Conservation (phyloP, 1,140 invertebrate genomes). For the Samia ricini region DNA sequence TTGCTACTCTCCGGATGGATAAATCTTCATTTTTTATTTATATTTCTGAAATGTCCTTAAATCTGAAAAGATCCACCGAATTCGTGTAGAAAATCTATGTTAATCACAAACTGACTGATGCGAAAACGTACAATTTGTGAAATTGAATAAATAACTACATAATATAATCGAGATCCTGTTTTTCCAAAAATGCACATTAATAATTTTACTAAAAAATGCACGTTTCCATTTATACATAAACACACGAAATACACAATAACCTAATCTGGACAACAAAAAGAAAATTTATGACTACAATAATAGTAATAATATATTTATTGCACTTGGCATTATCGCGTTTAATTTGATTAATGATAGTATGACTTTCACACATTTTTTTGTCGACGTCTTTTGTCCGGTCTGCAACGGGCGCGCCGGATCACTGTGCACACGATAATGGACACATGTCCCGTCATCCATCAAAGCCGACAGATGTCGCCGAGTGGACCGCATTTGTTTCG, state of each 20-base stretch:
- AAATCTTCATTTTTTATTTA: too few species aligned
- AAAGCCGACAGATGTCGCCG: slow-evolving; percentile 49
- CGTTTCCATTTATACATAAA: too few species aligned
- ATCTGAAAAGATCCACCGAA: too few species aligned
- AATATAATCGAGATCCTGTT: too few species aligned
- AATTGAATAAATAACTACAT: too few species aligned
- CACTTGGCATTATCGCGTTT: slow-evolving; percentile 37
- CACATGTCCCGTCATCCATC: slow-evolving; percentile 64
- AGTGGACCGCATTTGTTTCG: slow-evolving; percentile 40
- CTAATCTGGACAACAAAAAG: neutral
- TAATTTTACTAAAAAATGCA: neutral
- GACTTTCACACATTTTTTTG: slow-evolving; percentile 12
- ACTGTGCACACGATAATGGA: slow-evolving; percentile 45
- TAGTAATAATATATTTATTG: slow-evolving; percentile 21
- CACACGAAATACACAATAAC: neutral
- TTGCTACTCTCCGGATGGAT: too few species aligned
- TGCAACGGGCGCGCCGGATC: slow-evolving; percentile 4
- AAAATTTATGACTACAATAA: slow-evolving; percentile 26
- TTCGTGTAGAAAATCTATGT: too few species aligned
- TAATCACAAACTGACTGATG: too few species aligned
- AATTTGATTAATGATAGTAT: slow-evolving; percentile 59
- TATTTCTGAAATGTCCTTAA: too few species aligned
- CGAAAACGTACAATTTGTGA: too few species aligned
- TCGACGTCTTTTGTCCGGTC: slow-evolving; percentile 25
- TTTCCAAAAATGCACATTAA: neutral